A percentile compares a stretch with the other conserved stretches of the same genome.
phyloP scores from a whole-genome alignment of 2,888 invertebrate genomes.

The Oligia strigilis region DNA sequence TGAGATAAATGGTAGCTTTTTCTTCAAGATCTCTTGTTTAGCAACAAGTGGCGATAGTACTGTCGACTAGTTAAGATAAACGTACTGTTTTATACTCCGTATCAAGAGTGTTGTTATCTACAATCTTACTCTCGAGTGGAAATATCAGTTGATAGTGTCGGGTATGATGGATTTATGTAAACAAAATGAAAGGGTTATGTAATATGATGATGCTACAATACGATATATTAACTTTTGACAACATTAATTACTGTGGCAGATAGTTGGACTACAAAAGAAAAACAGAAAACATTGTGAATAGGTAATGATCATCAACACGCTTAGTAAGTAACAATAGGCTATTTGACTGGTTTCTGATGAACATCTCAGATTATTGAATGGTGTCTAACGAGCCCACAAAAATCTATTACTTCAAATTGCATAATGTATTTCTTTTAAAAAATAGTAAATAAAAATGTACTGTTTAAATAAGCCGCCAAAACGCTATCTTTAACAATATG shows the following conservation, averaged over 20 bases:
- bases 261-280: not conserved
- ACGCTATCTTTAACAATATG: too few species aligned
- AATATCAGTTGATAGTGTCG: slow-evolving; percentile 53
- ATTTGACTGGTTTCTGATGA: too few species aligned
- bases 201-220: slow-evolving; percentile 9
- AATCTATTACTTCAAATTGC: too few species aligned
- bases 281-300: not conserved
- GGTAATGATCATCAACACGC: not conserved
- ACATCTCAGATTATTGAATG: too few species aligned
- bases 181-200: slow-evolving; percentile 40
- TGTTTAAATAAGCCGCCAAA: too few species aligned
- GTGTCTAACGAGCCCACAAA: too few species aligned
- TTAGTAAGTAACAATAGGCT: not conserved
- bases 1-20: slow-evolving; percentile 45
- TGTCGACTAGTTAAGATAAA: slow-evolving; percentile 55
- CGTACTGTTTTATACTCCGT: slow-evolving; percentile 52
- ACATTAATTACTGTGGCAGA: not conserved
- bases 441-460: too few species aligned
- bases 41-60: slow-evolving; percentile 59
- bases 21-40: slow-evolving; percentile 42
- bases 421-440: too few species aligned
- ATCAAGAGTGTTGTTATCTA: slow-evolving; percentile 53
- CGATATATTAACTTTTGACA: not conserved
- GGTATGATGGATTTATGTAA: slow-evolving; percentile 53
- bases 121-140: slow-evolving; percentile 56